Percentiles rank a stretch among this genome's conserved stretches.
Evolutionary conservation across 2,113 vertebrate genomes (phyloP).

Genomic region (Zosterops pallidus): DNA sequence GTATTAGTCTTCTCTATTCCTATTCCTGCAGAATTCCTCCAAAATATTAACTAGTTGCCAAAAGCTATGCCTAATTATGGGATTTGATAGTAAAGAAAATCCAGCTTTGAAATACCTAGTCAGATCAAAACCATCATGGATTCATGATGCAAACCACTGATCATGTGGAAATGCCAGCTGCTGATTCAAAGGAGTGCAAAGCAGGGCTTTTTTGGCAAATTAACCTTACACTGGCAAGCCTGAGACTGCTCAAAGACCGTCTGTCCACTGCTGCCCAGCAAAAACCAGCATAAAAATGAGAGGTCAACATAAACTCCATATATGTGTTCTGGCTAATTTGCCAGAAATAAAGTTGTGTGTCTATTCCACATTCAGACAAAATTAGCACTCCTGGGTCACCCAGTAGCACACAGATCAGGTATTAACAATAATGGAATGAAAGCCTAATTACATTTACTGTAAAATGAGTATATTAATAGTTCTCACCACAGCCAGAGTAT

Average conservation of each 20-base stretch:
- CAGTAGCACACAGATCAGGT: background rate
- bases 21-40: background rate
- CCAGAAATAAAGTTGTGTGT: background rate
- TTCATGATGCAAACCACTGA: background rate
- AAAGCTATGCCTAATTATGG: background rate
- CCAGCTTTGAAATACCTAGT: background rate
- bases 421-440: background rate
- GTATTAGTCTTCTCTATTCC: background rate
- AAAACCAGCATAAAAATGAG: background rate
- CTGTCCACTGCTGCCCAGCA: background rate
- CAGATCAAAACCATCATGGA: background rate
- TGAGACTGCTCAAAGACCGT: background rate
- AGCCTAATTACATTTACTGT: conserved; percentile 45
- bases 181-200: background rate
- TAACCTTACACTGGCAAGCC: background rate
- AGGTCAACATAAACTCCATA: background rate
- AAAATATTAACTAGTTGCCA: background rate
- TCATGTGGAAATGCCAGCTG: background rate
- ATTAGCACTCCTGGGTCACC: background rate
- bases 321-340: background rate
- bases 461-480: conserved; percentile 40
- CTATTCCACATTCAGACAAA: background rate
- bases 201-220: background rate
- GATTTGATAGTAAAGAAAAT: background rate
- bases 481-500: background rate